Conservation (phyloP, 2,113 vertebrate species). For the Leiothrix lutea region DNA sequence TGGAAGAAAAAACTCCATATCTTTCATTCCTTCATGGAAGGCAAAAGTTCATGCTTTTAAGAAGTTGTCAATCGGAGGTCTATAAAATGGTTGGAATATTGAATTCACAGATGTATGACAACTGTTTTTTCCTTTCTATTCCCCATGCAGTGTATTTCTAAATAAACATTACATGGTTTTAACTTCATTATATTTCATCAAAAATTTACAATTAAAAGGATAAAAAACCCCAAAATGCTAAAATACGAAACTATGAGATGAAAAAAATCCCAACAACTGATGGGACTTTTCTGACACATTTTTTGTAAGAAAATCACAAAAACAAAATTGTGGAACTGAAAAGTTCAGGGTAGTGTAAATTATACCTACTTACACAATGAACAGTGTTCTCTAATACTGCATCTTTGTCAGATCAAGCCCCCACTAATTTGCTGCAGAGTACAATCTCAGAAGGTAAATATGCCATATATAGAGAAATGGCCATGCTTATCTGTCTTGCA, state of each 20-base stretch:
- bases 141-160: not conserved
- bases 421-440: not conserved
- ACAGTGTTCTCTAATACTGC: not conserved
- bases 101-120: not conserved
- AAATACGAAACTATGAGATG: not conserved
- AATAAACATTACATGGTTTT: not conserved
- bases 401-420: not conserved
- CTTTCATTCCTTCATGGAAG: not conserved
- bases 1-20: not conserved
- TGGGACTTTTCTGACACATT: not conserved
- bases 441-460: not conserved
- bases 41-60: not conserved
- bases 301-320: not conserved
- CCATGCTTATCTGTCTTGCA: not conserved
- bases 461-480: not conserved
- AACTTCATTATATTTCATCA: not conserved
- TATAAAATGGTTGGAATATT: not conserved
- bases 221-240: rapidly evolving
- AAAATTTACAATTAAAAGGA: not conserved
- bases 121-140: not conserved
- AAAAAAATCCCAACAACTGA: not conserved
- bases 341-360: not conserved
- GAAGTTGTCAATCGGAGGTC: not conserved
- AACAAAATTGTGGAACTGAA: not conserved
- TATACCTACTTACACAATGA: not conserved